Percentiles rank a stretch among this genome's conserved stretches.
Conservation (phyloP, 2,888 invertebrate species). For the Amphipoea oculea region DNA sequence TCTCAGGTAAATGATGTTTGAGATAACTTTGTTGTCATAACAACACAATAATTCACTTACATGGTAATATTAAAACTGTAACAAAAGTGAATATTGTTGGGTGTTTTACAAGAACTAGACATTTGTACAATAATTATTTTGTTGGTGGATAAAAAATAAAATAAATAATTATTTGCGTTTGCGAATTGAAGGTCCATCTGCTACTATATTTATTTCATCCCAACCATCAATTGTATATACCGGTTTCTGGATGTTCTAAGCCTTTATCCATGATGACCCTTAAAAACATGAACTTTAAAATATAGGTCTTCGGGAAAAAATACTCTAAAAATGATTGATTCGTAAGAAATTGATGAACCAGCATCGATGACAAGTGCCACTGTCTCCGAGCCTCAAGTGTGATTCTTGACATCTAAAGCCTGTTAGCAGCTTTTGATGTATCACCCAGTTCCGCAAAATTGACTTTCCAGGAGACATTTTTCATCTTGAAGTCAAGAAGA, state of each 20-base stretch:
- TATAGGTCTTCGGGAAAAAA: background rate
- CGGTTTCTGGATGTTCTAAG: background rate
- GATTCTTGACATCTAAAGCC: conserved; percentile 37
- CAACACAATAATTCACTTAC: background rate
- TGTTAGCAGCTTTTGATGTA: conserved; percentile 43
- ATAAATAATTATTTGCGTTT: background rate
- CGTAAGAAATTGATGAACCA: conserved; percentile 43
- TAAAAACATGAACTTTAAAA: background rate
- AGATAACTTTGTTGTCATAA: background rate
- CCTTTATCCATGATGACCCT: background rate
- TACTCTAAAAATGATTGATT: conserved; percentile 11
- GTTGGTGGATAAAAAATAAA: background rate
- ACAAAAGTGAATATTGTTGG: background rate
- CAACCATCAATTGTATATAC: background rate
- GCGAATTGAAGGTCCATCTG: background rate
- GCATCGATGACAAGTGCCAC: conserved; percentile 41
- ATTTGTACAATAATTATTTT: background rate
- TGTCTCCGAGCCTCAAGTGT: conserved; percentile 37
- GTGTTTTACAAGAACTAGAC: background rate
- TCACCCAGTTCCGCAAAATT: conserved; percentile 37
- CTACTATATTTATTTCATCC: background rate
- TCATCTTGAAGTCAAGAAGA: background rate
- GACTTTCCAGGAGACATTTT: background rate
- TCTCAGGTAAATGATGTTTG: no score
- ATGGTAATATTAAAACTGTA: background rate